Evolutionary conservation across 1,140 invertebrate genomes (phyloP), one percentile per base, ranked within the genome.

Genomic region (Venturia canescens): DNA sequence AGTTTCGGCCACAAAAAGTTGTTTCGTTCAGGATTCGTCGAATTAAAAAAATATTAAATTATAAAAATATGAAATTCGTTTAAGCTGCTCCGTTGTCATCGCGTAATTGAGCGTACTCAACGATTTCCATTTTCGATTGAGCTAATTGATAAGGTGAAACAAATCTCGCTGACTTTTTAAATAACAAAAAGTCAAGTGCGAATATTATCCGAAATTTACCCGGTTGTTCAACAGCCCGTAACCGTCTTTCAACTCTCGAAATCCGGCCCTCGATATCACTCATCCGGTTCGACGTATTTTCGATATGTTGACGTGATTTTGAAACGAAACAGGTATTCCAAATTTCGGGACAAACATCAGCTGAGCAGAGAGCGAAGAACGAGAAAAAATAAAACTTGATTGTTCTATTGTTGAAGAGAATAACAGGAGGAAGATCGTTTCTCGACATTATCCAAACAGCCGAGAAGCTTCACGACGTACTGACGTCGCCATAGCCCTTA

Each of bases 191-290:
- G 13, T 44, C 1, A 44, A 5, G 7, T 44, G n/a, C n/a, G 7
- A 34, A 34, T 34, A 34, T 34, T 34, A 34, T 34, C 3, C 7
- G 7, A 44, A 44, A 53, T 15, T 53, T 21, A 94, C 95, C 93
- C 80, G 95, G 94, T 88, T 96, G 95, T 90, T 96, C 96, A 80
- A 96, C 94, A 0, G 95, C 95, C 80, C 94, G 90, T 13, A 96
- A 86, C 75, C 95, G 90, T 79, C 94, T 92, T 83, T 96, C 95
- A 23, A 96, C 89, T 23, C 87, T 87, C 0, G 90, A 90, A 6
- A 92, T 57, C 74, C 89, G 83, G 9, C 80, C 84, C 80, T 91
- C 87, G 18, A 91, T 84, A 27, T 89, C 89, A 70, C 89, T 87
- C 29, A 90, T 76, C 66, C 57, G 75, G 26, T 66, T 63, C 1